Evolutionary conservation across 2,888 invertebrate species (phyloP), one percentile per base, ranked within the genome.

Genomic region (Euplagia quadripunctaria): DNA sequence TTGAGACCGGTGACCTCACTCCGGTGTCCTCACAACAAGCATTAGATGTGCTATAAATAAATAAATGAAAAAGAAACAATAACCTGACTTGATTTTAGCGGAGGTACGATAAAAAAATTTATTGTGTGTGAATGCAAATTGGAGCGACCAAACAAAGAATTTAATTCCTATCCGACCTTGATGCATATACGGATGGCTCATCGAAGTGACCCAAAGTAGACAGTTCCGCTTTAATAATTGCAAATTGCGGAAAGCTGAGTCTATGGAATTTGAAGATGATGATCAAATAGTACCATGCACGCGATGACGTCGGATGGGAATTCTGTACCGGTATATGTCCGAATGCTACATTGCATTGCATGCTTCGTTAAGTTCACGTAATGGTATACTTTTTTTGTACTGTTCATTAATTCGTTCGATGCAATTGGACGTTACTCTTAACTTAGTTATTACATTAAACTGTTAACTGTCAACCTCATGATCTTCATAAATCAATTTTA

Each of bases 201-300:
- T 84, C 75, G 63, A 81, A 72, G 72, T 74, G 52, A 75, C 76
- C 66, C 55, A 71, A 75, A 74, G 31, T 31, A 31, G 74, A 78
- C 76, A 78, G 77, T 76, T 81, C 83, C 83, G 85, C 81, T 77
- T 78, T 78, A 74, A 76, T 79, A 79, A 82, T 82, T 84, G 70
- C 74, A 75, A 84, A 82, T 78, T 74, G 74, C 70, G 75, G 72
- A 80, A 70, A 68, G 66, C 31, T 78, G 71, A 70, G 68, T 76
- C 77, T 75, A 79, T 77, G 74, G n/a, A 81, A 73, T 83, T 72
- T 43, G 63, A 71, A 73, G 77, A 83, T 83, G 83, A 82, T 83
- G 80, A 12, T 83, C 79, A 85, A 83, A 73, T 74, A 77, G 71
- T 65, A 68, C 72, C 78, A 81, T 82, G 31, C 75, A 73, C 70